phyloP scores from a whole-genome alignment of 1,140 invertebrate species.

The Anadara kagoshimensis region DNA sequence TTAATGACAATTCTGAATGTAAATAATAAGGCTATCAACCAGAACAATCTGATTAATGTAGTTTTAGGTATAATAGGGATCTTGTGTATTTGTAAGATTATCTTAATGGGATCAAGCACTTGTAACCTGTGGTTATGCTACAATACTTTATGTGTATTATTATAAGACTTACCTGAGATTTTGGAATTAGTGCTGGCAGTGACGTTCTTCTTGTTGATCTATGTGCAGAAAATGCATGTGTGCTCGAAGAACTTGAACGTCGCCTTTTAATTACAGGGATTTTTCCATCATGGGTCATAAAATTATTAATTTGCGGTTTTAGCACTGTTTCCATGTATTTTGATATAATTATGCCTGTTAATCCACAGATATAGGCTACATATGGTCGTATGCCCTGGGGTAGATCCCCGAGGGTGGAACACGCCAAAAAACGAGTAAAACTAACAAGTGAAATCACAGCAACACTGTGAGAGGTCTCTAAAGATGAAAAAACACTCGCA shows the following conservation, averaged over 20 bases:
- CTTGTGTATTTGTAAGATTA: too few species aligned
- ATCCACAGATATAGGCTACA: slow-evolving; percentile 67
- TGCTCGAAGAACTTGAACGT: slow-evolving; percentile 68
- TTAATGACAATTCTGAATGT: too few species aligned
- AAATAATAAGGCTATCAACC: too few species aligned
- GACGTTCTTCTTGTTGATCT: slow-evolving; percentile 69
- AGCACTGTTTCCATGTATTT: slow-evolving; percentile 72
- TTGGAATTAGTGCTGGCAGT: slow-evolving; percentile 72
- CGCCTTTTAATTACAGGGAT: slow-evolving; percentile 69
- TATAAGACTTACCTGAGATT: slow-evolving; percentile 69
- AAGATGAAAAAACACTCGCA: slow-evolving; percentile 69
- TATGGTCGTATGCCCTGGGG: slow-evolving; percentile 67
- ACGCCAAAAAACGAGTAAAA: slow-evolving; percentile 69
- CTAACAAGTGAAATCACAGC: slow-evolving; percentile 68
- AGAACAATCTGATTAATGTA: too few species aligned
- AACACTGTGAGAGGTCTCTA: slow-evolving; percentile 68
- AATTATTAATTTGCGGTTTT: slow-evolving; percentile 64
- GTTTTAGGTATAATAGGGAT: too few species aligned
- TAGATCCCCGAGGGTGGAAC: slow-evolving; percentile 63
- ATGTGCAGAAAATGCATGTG: slow-evolving; percentile 63
- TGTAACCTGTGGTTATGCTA: too few species aligned
- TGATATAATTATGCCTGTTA: slow-evolving; percentile 69
- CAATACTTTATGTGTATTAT: not conserved
- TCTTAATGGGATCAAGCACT: too few species aligned
- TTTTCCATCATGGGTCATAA: slow-evolving; percentile 69